phyloP scores from a whole-genome alignment of 2,797 vertebrate species.

The Micrastur ruficollis region DNA sequence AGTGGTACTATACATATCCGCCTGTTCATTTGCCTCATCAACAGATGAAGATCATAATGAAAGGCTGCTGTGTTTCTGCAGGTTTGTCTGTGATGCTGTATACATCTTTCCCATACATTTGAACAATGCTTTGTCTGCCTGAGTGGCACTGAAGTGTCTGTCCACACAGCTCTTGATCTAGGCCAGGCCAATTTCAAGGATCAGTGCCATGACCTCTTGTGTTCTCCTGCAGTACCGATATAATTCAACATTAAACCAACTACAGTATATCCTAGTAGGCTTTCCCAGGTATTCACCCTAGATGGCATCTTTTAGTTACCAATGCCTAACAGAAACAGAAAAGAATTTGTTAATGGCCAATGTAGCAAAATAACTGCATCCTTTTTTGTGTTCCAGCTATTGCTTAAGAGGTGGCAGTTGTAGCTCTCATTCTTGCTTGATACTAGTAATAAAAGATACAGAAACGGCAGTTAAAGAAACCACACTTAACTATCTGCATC shows the following conservation, averaged over 20 bases:
- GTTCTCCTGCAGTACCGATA: neutral
- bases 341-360: neutral
- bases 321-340: neutral
- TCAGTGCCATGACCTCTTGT: neutral
- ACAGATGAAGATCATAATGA: neutral
- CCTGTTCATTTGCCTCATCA: neutral
- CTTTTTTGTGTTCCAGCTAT: neutral
- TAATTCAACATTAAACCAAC: neutral
- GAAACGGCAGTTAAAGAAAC: neutral
- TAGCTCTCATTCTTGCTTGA: neutral
- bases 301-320: neutral
- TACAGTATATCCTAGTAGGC: neutral
- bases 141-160: neutral
- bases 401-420: neutral
- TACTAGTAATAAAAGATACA: neutral
- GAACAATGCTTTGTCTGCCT: neutral
- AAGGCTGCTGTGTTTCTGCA: neutral
- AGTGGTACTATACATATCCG: neutral
- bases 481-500: neutral
- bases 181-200: constrained; percentile 49
- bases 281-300: neutral
- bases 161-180: neutral
- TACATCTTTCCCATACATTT: neutral
- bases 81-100: neutral
- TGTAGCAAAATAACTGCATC: neutral